Percentiles rank a stretch among this genome's conserved stretches.
These are phyloP conservation scores for Candoia aspera DNA, from an alignment of 2,113 vertebrate genomes.

Conservation along the genomic window DNA sequence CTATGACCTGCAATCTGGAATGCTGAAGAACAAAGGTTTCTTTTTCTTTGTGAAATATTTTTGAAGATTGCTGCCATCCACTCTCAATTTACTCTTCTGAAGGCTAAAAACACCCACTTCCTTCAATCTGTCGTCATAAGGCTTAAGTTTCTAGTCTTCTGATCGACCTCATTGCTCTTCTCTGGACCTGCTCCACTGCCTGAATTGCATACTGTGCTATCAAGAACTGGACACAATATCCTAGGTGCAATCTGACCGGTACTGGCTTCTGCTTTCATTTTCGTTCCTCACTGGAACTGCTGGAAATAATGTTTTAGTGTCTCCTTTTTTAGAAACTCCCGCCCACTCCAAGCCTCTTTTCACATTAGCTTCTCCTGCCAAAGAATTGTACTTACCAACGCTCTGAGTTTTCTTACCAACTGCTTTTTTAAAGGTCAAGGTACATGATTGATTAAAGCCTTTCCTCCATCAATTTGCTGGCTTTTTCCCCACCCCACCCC, in stretches of 20 bases:
- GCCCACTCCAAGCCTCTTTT: not conserved
- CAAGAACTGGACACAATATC: not conserved
- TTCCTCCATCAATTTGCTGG: not conserved
- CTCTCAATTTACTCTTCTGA: not conserved
- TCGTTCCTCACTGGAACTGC: not conserved
- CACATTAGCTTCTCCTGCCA: not conserved
- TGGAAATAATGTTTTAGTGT: not conserved
- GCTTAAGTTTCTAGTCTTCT: not conserved
- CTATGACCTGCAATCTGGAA: not conserved
- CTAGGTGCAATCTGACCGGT: not conserved
- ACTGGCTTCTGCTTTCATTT: not conserved
- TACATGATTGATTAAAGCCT: not conserved
- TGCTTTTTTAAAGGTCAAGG: not conserved
- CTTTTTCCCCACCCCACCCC: not conserved
- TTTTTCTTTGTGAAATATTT: not conserved
- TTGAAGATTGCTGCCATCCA: not conserved
- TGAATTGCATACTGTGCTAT: not conserved
- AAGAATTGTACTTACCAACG: not conserved
- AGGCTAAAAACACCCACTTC: not conserved
- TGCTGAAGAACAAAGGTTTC: not conserved
- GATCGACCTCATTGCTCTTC: not conserved
- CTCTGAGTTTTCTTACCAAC: not conserved
- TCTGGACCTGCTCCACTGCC: not conserved
- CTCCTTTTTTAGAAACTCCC: not conserved
- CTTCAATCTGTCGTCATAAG: not conserved